Base-by-base conservation (phyloP, 2,888 invertebrate genomes). In the Tromatobia lineatoria region DNA sequence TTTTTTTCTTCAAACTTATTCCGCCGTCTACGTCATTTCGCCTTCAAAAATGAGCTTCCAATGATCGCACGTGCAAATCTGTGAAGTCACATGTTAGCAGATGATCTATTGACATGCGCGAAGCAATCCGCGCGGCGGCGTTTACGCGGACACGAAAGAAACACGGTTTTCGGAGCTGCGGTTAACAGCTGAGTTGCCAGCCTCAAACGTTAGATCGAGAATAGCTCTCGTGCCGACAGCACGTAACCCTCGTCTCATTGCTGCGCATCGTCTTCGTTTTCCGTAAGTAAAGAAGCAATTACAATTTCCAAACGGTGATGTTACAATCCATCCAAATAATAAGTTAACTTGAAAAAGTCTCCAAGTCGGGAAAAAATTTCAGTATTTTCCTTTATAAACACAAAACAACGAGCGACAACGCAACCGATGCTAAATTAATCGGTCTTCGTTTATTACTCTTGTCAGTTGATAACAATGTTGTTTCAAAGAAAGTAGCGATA, bases 91-190 rank as follows among this genome's bases (percentile, higher is more conserved):
- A 23, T 54, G 54, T 23, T 23, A 23, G 11, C 3, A 11, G 23
- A 20, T 7, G 20, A 54, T 20, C 54, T 54, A 54, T 54, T 54
- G 70, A 42, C 77, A 57, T 45, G 42, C 69, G 69, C 70, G 45
- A 47, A 25, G 25, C 10, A 13, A 54, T 20, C 18, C 54, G 38
- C 38, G 34, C 15, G 4, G 20, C n/a, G 61, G 6, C 52, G 52
- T 52, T 57, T 57, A 25, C 20, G 25, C 57, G 29, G 2, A 6
- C 18, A n/a, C 52, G 52, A 52, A 52, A 52, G 52, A 52, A 52
- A 52, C 52, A 34, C 34, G 34, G 25, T 59, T 59, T 59, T 59
- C 34, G 34, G 29, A 11, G 29, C 57, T 18, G 52, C 23, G 20
- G 54, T 10, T 20, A 18, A 54, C 54, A 59, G 59, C 59, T 59